Conservation (phyloP, 2,113 vertebrate genomes). For the human region GRCh38 chr13:85423501-85424000, state of each 20-base stretch:
- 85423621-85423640: neutral
- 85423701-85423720: neutral
- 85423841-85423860: neutral
- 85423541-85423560: neutral
- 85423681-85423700: neutral
- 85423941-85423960: neutral
- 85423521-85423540: too few species aligned
- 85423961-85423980: neutral
- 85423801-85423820: neutral
- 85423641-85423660: neutral
- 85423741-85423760: neutral
- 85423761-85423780: neutral
- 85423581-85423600: neutral
- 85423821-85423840: neutral
- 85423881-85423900: neutral
- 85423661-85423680: neutral
- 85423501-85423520: neutral
- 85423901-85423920: neutral
- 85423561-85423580: neutral
- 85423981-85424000: neutral
- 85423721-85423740: neutral
- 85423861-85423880: neutral
- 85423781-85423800: neutral
- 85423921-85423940: neutral
- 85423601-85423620: neutral